phyloP scores from a whole-genome alignment of 1,140 invertebrate species.

The Acromyrmex echinatior region DNA sequence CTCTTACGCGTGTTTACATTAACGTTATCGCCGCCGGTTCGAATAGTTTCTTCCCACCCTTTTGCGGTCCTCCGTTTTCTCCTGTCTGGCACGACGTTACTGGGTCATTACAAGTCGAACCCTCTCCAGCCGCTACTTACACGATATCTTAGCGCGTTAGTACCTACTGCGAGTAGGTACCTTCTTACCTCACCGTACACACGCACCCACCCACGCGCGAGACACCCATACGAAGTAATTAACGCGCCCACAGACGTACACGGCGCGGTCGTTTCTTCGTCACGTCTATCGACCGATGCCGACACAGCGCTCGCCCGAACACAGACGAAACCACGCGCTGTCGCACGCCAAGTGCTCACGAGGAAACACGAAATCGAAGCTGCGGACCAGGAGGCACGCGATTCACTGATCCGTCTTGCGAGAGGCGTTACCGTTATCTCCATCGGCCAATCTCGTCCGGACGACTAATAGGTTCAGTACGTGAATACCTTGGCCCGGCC shows the following conservation, averaged over 20 bases:
- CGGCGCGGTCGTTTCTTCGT: constrained; percentile 33
- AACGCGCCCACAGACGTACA: neutral
- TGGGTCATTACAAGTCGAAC: constrained; percentile 46
- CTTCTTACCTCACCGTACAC: constrained; percentile 9
- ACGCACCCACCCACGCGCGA: constrained; percentile 17
- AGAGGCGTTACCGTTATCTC: constrained; percentile 83
- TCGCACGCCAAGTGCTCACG: constrained; percentile 56
- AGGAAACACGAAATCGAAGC: constrained; percentile 71
- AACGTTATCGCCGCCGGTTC: constrained; percentile 73
- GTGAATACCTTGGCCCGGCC: constrained; percentile 76
- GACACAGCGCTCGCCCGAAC: constrained; percentile 17
- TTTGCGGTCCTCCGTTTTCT: neutral
- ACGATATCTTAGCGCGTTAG: constrained; percentile 30
- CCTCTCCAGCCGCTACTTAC: constrained; percentile 36
- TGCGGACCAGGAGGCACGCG: constrained; percentile 75
- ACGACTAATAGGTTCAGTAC: constrained; percentile 80
- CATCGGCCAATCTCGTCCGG: constrained; percentile 71
- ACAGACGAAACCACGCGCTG: neutral
- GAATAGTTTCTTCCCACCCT: constrained; percentile 60
- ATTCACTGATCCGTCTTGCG: constrained; percentile 84
- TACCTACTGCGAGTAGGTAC: neutral
- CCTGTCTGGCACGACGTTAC: constrained; percentile 6
- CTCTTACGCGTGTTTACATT: constrained; percentile 79
- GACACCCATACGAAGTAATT: neutral
- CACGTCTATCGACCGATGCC: constrained; percentile 66